Conservation (phyloP, 2,888 invertebrate species). For the Malthinus seriepunctatus region DNA sequence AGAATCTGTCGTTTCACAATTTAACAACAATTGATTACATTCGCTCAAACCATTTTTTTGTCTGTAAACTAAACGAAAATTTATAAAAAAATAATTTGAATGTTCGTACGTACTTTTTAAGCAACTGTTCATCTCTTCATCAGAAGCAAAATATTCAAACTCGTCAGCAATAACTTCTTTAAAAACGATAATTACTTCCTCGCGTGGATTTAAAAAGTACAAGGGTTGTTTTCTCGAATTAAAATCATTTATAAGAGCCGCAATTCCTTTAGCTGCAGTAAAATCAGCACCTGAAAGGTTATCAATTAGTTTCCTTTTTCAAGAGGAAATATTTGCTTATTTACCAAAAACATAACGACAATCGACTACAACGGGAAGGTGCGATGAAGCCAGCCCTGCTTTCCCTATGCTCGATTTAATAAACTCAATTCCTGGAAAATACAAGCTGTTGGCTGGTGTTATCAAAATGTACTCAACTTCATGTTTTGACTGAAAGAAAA, state of each 20-base stretch:
- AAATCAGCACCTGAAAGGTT: constrained; percentile 73
- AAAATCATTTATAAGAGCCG: constrained; percentile 74
- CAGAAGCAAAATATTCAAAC: constrained; percentile 61
- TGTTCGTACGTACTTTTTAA: constrained; percentile 54
- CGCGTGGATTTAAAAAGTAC: constrained; percentile 69
- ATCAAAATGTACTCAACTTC: constrained; percentile 75
- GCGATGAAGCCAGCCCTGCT: constrained; percentile 66
- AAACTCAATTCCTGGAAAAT: constrained; percentile 84
- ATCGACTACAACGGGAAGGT: constrained; percentile 79
- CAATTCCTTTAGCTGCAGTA: constrained; percentile 84
- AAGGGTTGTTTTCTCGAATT: constrained; percentile 71
- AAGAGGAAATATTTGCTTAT: not conserved
- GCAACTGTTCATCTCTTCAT: constrained; percentile 63
- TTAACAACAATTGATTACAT: constrained; percentile 18
- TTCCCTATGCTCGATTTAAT: constrained; percentile 78
- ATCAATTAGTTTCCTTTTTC: too few relatives aligned
- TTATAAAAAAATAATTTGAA: not conserved
- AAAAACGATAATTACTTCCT: constrained; percentile 69
- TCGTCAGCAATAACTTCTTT: constrained; percentile 69
- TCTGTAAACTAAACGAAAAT: constrained; percentile 17
- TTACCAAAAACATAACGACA: constrained; percentile 75
- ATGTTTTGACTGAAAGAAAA: constrained; percentile 62
- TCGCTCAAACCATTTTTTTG: constrained; percentile 17
- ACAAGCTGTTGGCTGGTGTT: constrained; percentile 77
- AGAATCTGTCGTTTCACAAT: constrained; percentile 12